phyloP scores from a whole-genome alignment of 2,797 vertebrate species.

The Rhadinocentrus ornatus region DNA sequence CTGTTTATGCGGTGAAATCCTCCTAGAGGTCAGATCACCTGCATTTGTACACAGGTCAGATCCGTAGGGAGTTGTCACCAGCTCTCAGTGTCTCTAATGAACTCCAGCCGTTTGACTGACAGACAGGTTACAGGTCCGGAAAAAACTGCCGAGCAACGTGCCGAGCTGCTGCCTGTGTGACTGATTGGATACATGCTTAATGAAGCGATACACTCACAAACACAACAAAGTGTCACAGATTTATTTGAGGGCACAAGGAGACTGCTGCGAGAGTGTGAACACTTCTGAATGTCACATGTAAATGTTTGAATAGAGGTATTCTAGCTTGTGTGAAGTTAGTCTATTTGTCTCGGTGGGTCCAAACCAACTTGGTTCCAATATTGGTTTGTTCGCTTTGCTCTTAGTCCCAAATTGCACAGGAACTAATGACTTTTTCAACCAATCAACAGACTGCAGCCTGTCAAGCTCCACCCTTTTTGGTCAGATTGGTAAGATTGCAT shows the following conservation, averaged over 20 bases:
- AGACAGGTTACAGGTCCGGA: conserved; percentile 62
- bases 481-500: no score
- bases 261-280: conserved; percentile 14
- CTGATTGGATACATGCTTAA: conserved; percentile 77
- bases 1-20: conserved; percentile 52
- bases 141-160: conserved; percentile 50
- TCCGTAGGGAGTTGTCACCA: conserved; percentile 69
- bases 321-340: conserved; percentile 5
- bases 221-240: conserved; percentile 41
- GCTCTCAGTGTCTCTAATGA: conserved; percentile 75
- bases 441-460: no score
- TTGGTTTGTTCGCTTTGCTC: no score
- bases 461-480: no score
- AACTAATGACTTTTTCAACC: no score
- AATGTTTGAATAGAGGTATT: conserved; percentile 44
- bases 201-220: conserved; percentile 54
- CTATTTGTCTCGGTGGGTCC: not conserved
- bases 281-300: conserved; percentile 17
- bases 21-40: conserved; percentile 68
- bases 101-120: conserved; percentile 76
- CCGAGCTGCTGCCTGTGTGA: conserved; percentile 53
- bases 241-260: conserved; percentile 38
- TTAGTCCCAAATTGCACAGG: no score
- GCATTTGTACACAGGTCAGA: conserved; percentile 65
- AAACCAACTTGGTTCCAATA: no score